Evolutionary conservation across 1,140 invertebrate species (phyloP).

Genomic region (Luehdorfia chinensis): DNA sequence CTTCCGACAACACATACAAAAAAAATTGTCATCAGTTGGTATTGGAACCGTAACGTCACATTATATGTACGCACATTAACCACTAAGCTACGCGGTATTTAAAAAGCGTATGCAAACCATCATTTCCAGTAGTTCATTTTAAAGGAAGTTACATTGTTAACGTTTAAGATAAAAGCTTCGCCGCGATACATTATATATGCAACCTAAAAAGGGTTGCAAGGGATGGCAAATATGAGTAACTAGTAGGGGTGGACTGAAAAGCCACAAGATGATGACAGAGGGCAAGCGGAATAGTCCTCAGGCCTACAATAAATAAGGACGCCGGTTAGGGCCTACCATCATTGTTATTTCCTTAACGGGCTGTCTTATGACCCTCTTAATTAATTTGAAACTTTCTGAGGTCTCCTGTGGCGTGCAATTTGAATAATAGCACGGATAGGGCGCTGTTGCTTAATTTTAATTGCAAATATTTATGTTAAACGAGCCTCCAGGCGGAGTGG

Average conservation of each 20-base stretch:
- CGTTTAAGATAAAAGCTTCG: too few relatives aligned
- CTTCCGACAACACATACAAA: too few relatives aligned
- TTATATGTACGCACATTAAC: too few relatives aligned
- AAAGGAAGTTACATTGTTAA: too few relatives aligned
- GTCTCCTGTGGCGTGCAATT: slow-evolving; percentile 72
- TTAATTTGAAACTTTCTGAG: slow-evolving; percentile 76
- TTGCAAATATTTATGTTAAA: slow-evolving; percentile 77
- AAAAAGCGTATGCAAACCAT: too few relatives aligned
- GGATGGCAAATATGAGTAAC: slow-evolving; percentile 34
- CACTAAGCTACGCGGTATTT: too few relatives aligned
- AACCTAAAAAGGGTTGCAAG: slow-evolving; percentile 25
- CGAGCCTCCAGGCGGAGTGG: slow-evolving; percentile 40
- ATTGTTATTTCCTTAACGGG: slow-evolving; percentile 75
- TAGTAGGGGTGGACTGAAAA: slow-evolving; percentile 39
- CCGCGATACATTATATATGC: too few relatives aligned
- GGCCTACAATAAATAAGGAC: slow-evolving; percentile 64
- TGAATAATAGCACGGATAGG: slow-evolving; percentile 74
- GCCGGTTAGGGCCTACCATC: slow-evolving; percentile 41
- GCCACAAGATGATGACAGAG: slow-evolving; percentile 48
- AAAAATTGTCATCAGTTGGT: too few relatives aligned
- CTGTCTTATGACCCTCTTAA: slow-evolving; percentile 75
- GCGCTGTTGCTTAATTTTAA: slow-evolving; percentile 71
- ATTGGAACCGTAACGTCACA: too few relatives aligned
- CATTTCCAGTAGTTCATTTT: too few relatives aligned
- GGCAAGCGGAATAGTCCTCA: slow-evolving; percentile 51